A percentile compares a stretch with the other conserved stretches of the same genome.
These are phyloP conservation scores for Sminthopsis crassicaudata DNA, from an alignment of 2,113 vertebrate species.

Conservation along the genomic window DNA sequence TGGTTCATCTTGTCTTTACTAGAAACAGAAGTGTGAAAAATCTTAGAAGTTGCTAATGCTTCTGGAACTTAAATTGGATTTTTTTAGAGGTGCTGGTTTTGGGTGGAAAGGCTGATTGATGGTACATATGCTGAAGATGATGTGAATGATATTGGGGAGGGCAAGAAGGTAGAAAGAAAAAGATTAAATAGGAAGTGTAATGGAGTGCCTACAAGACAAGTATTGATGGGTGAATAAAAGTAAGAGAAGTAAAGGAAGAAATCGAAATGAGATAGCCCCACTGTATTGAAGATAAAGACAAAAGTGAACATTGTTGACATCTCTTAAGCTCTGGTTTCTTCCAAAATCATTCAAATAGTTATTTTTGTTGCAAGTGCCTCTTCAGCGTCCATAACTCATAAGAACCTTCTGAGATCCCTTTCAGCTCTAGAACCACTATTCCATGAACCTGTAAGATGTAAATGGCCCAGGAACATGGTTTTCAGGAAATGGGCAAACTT, in stretches of 20 bases:
- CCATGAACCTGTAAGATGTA: background rate
- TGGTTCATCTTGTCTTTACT: background rate
- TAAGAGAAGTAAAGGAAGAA: background rate
- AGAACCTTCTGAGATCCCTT: background rate
- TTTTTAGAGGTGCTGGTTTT: background rate
- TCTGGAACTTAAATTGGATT: background rate
- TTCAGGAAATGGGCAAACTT: background rate
- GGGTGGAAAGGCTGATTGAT: background rate
- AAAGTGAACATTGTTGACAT: background rate
- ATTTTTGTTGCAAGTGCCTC: background rate
- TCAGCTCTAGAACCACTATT: background rate
- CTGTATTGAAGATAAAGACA: background rate
- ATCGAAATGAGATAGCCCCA: background rate
- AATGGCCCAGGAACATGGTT: background rate
- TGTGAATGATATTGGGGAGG: background rate
- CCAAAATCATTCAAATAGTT: background rate
- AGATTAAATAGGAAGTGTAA: background rate
- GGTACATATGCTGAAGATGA: background rate
- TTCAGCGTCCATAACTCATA: background rate
- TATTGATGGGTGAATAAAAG: rapidly evolving
- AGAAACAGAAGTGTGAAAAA: background rate
- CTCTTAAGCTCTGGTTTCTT: background rate
- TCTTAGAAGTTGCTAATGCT: background rate
- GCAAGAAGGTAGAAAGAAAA: background rate
- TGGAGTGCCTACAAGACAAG: background rate